A percentile compares a stretch with the other conserved stretches of the same genome.
phyloP scores from a whole-genome alignment of 2,113 vertebrate genomes.

The Delphinapterus leucas region DNA sequence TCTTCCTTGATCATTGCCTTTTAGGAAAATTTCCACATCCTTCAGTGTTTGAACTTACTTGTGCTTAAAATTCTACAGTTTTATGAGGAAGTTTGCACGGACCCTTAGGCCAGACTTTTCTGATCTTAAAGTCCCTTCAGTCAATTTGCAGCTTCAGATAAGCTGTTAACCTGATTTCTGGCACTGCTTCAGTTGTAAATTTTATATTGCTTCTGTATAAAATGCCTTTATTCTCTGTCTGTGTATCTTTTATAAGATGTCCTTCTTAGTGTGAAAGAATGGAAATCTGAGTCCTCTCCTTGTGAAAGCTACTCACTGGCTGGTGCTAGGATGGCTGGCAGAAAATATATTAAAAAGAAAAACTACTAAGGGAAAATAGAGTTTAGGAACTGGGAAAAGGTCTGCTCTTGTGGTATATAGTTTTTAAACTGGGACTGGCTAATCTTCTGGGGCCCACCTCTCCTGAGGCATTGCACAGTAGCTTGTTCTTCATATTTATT shows the following conservation, averaged over 20 bases:
- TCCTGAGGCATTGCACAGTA: neutral
- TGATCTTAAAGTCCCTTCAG: constrained; percentile 66
- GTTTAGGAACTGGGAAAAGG: neutral
- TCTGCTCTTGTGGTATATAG: neutral
- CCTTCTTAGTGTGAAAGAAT: constrained; percentile 43
- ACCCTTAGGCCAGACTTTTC: constrained; percentile 66
- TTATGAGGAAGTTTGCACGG: constrained; percentile 79
- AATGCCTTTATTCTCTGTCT: constrained; percentile 57
- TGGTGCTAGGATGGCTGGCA: neutral
- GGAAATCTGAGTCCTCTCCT: constrained; percentile 9
- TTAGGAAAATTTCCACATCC: constrained; percentile 76
- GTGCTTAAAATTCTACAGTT: constrained; percentile 79
- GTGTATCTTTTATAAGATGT: constrained; percentile 54
- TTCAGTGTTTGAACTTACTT: constrained; percentile 80
- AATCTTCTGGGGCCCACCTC: neutral
- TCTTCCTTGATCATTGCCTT: constrained; percentile 74
- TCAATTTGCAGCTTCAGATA: constrained; percentile 47
- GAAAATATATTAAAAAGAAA: constrained; percentile 6
- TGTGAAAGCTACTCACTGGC: constrained; percentile 17
- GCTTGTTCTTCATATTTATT: neutral
- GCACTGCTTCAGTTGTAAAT: constrained; percentile 39
- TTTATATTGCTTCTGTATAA: constrained; percentile 67
- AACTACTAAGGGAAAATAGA: neutral
- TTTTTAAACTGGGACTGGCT: neutral
- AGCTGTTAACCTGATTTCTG: constrained; percentile 43